Evolutionary conservation across 2,888 invertebrate genomes (phyloP).

Genomic region (Zaprionus obscuricornis): DNA sequence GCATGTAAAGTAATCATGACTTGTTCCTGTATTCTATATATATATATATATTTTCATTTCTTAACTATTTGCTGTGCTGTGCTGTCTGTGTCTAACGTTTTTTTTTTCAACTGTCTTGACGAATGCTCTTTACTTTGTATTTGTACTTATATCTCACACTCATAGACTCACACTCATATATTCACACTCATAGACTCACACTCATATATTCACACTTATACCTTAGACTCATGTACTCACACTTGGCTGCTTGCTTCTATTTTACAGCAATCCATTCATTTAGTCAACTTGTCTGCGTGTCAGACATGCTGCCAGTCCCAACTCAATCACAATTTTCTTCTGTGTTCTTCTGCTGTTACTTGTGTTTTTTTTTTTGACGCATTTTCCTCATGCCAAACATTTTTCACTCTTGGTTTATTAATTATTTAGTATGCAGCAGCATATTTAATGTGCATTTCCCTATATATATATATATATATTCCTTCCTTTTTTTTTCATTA

Average conservation of each 20-base stretch:
- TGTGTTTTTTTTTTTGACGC: slow-evolving; percentile 46
- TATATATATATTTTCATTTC: too few species aligned
- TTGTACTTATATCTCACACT: too few species aligned
- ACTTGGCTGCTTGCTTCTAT: not conserved
- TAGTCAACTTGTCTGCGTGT: slow-evolving; percentile 27
- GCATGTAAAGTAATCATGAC: too few species aligned
- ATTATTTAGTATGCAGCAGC: slow-evolving; percentile 57
- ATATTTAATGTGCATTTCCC: slow-evolving; percentile 49
- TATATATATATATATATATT: not conserved
- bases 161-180: too few species aligned
- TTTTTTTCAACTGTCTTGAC: too few species aligned
- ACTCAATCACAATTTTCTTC: slow-evolving; percentile 45
- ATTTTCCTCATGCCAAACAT: slow-evolving; percentile 34
- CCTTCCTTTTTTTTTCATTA: slow-evolving; percentile 29
- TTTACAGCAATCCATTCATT: slow-evolving; percentile 25
- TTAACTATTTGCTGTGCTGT: too few species aligned
- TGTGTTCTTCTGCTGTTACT: not conserved
- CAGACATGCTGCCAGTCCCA: slow-evolving; percentile 28
- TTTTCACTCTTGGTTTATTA: slow-evolving; percentile 37
- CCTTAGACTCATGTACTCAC: too few species aligned
- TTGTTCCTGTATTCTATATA: too few species aligned
- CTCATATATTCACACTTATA: too few species aligned
- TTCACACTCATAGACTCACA: too few species aligned
- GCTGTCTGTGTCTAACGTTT: too few species aligned
- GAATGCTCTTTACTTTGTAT: too few species aligned